Evolutionary conservation across 2,113 vertebrate genomes (phyloP).

Genomic region (Noturus placidus): DNA sequence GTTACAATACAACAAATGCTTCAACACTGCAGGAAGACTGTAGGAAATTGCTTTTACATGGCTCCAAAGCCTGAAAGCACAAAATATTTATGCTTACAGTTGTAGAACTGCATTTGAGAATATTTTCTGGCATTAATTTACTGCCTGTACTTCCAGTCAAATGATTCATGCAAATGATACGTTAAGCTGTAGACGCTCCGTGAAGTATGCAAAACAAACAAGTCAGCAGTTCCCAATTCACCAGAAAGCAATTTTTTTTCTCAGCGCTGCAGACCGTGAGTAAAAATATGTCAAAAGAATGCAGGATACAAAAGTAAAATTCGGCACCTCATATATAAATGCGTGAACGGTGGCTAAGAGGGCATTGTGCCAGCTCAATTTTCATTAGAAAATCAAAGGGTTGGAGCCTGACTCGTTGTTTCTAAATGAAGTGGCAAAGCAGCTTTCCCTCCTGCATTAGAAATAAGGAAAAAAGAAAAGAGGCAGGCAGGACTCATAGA

Average conservation of each 20-base stretch:
- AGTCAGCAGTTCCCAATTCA: constrained; percentile 51
- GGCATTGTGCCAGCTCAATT: constrained; percentile 7
- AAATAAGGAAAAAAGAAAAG: background rate
- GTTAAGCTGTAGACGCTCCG: constrained; percentile 43
- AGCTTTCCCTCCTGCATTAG: constrained; percentile 1
- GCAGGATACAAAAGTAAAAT: constrained; percentile 12
- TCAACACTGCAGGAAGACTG: background rate
- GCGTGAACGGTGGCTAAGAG: constrained; percentile 9
- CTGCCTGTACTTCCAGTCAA: constrained; percentile 50
- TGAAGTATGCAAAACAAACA: constrained; percentile 44
- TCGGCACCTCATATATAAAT: constrained; percentile 9
- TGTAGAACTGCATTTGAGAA: constrained; percentile 40
- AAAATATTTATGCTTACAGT: constrained; percentile 50
- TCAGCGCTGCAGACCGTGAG: constrained; percentile 15
- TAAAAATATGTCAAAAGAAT: constrained; percentile 31
- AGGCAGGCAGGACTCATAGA: constrained; percentile 27
- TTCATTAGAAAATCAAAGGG: constrained; percentile 35
- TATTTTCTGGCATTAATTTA: constrained; percentile 42
- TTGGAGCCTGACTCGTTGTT: constrained; percentile 20
- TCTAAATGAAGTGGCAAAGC: constrained; percentile 29
- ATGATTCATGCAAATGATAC: constrained; percentile 55
- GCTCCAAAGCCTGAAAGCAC: constrained; percentile 32
- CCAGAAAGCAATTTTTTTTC: constrained; percentile 35
- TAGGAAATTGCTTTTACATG: background rate
- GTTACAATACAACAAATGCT: constrained; percentile 34